Percentiles rank a stretch among this genome's conserved stretches.
phyloP scores from a whole-genome alignment of 2,888 invertebrate species.

The Eledona agricola region DNA sequence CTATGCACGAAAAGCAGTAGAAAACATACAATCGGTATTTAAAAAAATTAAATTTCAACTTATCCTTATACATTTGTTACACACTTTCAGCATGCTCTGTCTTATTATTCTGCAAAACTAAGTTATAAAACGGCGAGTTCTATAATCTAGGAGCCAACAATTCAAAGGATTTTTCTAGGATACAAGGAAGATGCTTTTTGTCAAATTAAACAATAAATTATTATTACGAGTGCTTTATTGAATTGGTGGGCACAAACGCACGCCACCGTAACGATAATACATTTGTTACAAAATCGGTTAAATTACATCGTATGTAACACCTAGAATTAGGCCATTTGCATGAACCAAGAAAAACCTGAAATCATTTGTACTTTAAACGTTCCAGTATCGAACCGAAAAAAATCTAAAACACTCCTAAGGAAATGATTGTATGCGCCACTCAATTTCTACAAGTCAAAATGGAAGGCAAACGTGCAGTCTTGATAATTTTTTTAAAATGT shows the following conservation, averaged over 20 bases:
- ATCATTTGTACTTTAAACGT: constrained; percentile 31
- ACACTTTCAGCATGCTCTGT: no score
- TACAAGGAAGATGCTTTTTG: no score
- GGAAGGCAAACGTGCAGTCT: constrained; percentile 61
- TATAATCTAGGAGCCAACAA: no score
- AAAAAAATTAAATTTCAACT: constrained; percentile 4
- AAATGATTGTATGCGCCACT: constrained; percentile 44
- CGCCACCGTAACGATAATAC: constrained; percentile 16
- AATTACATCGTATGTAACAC: constrained; percentile 41
- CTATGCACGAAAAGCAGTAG: no score
- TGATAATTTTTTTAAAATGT: constrained; percentile 41
- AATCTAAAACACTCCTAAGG: constrained; percentile 29
- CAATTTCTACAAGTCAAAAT: constrained; percentile 50
- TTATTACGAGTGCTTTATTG: constrained; percentile 28
- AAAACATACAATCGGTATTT: constrained; percentile 1
- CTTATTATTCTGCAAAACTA: no score
- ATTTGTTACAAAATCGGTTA: constrained; percentile 38
- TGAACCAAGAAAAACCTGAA: constrained; percentile 24
- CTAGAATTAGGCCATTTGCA: constrained; percentile 45
- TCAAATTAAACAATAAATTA: background rate
- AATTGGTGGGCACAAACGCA: constrained; percentile 21
- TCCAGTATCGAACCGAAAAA: constrained; percentile 16
- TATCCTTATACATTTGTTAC: no score
- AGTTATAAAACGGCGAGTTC: no score
- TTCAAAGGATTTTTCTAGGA: no score